Conservation (phyloP, 2,113 vertebrate species). For the Trachemys scripta region DNA sequence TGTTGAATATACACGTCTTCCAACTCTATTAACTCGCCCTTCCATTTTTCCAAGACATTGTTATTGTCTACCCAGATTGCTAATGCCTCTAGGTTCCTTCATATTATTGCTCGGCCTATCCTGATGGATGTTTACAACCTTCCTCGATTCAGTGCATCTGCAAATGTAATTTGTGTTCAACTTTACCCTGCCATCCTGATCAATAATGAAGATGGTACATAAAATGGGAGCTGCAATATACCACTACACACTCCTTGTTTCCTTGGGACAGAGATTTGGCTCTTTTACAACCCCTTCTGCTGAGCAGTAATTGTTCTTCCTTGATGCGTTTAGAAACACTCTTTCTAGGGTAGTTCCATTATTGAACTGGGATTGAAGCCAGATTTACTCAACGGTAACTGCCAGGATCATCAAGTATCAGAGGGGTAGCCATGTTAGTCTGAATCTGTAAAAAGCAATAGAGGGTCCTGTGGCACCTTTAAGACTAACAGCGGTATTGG, state of each 20-base stretch:
- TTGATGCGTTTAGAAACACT: background rate
- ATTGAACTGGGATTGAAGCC: background rate
- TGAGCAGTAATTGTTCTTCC: background rate
- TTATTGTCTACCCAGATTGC: background rate
- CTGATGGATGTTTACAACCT: background rate
- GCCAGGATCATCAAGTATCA: background rate
- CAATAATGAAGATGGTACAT: background rate
- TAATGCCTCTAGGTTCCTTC: background rate
- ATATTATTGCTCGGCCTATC: background rate
- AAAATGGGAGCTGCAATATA: background rate
- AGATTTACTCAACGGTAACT: accelerated
- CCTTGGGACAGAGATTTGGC: background rate
- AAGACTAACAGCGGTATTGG: too few relatives aligned
- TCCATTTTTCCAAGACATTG: background rate
- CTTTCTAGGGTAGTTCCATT: background rate
- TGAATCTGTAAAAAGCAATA: too few relatives aligned
- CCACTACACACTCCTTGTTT: background rate
- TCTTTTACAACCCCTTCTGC: background rate
- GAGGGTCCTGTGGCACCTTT: too few relatives aligned
- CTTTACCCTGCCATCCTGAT: background rate
- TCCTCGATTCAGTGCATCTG: background rate
- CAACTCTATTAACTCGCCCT: background rate
- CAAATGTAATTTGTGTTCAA: background rate
- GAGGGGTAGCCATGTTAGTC: too few relatives aligned
- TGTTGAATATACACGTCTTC: background rate